phyloP scores from a whole-genome alignment of 2,113 vertebrate genomes.

The Tauraco erythrolophus region DNA sequence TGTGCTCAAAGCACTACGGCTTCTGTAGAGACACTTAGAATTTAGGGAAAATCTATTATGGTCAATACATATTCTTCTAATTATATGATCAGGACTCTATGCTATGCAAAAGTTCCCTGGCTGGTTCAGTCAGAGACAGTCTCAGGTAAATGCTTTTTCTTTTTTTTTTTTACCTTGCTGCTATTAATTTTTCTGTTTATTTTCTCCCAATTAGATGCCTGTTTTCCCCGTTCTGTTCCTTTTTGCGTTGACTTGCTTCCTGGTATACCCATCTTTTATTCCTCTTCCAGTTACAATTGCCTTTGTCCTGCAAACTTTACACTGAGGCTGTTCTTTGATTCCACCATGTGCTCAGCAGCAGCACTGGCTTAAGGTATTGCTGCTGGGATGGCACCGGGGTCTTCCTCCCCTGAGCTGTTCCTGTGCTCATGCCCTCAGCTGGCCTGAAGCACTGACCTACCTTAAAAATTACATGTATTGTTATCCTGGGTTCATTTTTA shows the following conservation, averaged over 20 bases:
- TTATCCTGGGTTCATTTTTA: neutral
- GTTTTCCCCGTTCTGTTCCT: neutral
- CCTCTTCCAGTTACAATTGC: neutral
- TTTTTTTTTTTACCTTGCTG: neutral
- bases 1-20: neutral
- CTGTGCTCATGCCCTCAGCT: neutral
- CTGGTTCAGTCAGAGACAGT: neutral
- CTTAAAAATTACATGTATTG: neutral
- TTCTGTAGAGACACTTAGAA: neutral
- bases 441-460: neutral
- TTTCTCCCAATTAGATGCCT: neutral
- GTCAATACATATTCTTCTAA: neutral
- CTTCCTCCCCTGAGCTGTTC: neutral
- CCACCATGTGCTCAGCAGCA: neutral
- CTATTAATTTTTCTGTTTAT: neutral
- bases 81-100: neutral
- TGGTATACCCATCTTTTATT: neutral
- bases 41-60: neutral
- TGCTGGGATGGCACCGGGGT: fast-evolving
- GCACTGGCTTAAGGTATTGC: neutral
- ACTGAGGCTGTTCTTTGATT: neutral
- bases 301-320: neutral
- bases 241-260: neutral
- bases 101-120: neutral
- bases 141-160: neutral